A percentile compares a stretch with the other conserved stretches of the same genome.
phyloP scores from a whole-genome alignment of 2,113 vertebrate genomes.

The Aramus guarauna region DNA sequence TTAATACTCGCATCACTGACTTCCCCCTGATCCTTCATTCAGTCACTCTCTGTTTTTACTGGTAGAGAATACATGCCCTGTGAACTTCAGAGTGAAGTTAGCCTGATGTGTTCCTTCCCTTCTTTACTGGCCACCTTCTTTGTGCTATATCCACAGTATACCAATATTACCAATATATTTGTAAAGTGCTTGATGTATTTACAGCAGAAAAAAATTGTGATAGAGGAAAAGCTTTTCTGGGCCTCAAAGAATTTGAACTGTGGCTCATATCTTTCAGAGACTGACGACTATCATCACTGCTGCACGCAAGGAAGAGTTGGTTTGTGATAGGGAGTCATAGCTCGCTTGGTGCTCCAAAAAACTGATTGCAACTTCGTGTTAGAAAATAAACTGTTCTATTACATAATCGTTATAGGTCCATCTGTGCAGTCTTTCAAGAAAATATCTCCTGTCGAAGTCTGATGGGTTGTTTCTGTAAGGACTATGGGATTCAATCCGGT shows the following conservation, averaged over 20 bases:
- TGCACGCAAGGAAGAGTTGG: background rate
- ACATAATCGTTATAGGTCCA: background rate
- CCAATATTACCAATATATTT: background rate
- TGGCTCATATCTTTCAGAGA: accelerated
- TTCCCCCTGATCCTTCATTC: background rate
- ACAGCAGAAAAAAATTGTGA: background rate
- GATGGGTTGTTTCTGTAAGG: background rate
- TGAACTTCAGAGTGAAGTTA: background rate
- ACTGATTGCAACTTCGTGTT: background rate
- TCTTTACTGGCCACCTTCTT: background rate
- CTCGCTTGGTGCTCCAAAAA: background rate
- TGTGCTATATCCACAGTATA: accelerated
- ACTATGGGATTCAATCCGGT: background rate
- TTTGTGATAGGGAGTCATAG: background rate
- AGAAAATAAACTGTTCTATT: background rate
- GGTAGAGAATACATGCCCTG: accelerated
- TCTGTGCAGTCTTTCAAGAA: background rate
- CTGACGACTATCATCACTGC: background rate
- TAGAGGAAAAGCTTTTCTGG: background rate
- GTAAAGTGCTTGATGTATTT: background rate
- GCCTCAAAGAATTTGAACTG: background rate
- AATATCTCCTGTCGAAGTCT: background rate
- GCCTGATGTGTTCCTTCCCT: background rate
- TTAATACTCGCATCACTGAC: background rate
- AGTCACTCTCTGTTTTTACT: background rate